A percentile compares a stretch with the other conserved stretches of the same genome.
These are phyloP conservation scores for Caretta caretta DNA, from an alignment of 2,113 vertebrate genomes.

Conservation along the genomic window DNA sequence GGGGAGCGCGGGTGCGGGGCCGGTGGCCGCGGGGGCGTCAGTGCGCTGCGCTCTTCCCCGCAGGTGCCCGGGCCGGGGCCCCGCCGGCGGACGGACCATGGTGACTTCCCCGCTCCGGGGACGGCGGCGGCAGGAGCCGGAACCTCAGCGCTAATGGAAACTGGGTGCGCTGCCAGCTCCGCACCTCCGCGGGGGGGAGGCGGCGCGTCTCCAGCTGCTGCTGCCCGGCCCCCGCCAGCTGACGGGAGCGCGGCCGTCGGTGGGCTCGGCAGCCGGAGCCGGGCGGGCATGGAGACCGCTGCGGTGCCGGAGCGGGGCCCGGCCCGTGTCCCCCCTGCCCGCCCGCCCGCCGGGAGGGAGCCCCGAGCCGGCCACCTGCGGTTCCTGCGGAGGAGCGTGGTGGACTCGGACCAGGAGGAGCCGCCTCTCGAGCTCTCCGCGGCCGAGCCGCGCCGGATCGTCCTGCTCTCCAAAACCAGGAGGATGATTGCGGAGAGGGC, in stretches of 20 bases:
- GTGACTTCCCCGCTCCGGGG: constrained; percentile 56
- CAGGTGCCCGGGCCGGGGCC: constrained; percentile 61
- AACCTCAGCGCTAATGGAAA: constrained; percentile 80
- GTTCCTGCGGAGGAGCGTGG: constrained; percentile 91
- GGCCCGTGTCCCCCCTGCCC: constrained; percentile 37
- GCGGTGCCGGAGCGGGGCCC: constrained; percentile 73
- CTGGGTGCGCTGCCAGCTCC: constrained; percentile 76
- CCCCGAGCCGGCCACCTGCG: constrained; percentile 84
- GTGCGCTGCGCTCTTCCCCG: constrained; percentile 37
- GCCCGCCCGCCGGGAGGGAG: constrained; percentile 62
- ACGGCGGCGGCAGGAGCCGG: constrained; percentile 66
- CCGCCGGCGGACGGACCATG: constrained; percentile 77
- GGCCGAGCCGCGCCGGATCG: constrained; percentile 76
- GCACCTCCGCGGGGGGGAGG: constrained; percentile 75
- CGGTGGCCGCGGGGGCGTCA: constrained; percentile 45
- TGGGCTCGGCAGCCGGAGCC: constrained; percentile 77
- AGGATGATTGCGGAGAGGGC: constrained; percentile 80
- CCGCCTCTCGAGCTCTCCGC: constrained; percentile 84
- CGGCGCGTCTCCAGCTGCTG: constrained; percentile 56
- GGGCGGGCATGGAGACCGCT: constrained; percentile 73
- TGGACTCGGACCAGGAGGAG: constrained; percentile 93
- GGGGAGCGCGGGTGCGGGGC: background rate
- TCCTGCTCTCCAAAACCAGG: constrained; percentile 79
- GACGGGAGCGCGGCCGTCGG: constrained; percentile 80
- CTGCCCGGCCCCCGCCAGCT: constrained; percentile 75